Evolutionary conservation across 1,140 invertebrate genomes (phyloP), one percentile per base, ranked within the genome.

Genomic region (Hydropsyche tenuis): DNA sequence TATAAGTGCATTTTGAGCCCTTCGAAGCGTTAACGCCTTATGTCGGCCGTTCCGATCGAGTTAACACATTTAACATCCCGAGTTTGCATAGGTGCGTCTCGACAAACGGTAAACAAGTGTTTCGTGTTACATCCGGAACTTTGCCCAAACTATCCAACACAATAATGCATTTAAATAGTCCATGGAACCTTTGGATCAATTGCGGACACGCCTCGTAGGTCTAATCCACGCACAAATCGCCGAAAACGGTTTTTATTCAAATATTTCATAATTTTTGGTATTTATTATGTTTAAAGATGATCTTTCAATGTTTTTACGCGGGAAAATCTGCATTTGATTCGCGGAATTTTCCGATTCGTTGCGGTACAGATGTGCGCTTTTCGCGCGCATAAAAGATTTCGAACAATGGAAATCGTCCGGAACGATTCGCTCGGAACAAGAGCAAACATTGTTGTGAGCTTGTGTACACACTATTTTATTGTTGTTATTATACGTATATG

Each of bases 361-460:
- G 25, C 25, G 25, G 60, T 30, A 16, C 60, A 63, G 60, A 37
- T 37, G 30, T 37, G 30, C 30, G 30, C n/a, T n/a, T n/a, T n/a
- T n/a, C n/a, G n/a, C 30, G 30, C 9, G 9, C 9, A 65, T 65
- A 65, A 42, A 65, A 65, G 63, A 42, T 42, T 43, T 16, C 56
- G 23, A 27, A 65, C 63, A 65, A 65, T 43, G 30, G 63, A 23
- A 46, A 48, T 69, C 22, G 72, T 60, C 51, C 72, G n/a, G 37
- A 68, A 74, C 69, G 71, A 72, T 66, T 76, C 72, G 70, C 30
- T 74, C 72, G 75, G 69, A 72, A 74, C 46, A 68, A 72, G 75
- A 68, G 72, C 20, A 76, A 73, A 76, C 75, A 76, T 27, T 65
- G 63, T 65, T 46, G 63, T 42, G 63, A 23, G 56, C 56, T 60